Evolutionary conservation across 2,888 invertebrate genomes (phyloP).

Genomic region (Stegophylla sp.): DNA sequence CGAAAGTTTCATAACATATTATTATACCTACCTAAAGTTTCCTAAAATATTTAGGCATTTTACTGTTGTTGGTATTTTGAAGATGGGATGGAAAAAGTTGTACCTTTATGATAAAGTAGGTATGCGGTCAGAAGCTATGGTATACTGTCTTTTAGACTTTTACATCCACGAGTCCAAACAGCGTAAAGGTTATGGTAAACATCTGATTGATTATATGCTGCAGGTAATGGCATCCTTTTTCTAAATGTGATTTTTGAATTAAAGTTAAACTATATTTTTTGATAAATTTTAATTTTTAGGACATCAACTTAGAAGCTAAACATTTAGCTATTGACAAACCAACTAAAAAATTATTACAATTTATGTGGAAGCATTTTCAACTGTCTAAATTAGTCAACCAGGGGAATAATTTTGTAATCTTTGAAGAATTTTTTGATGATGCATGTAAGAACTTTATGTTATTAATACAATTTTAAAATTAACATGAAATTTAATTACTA

Average conservation of each 20-base stretch:
- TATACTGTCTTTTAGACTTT: conserved; percentile 91
- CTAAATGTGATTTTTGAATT: not conserved
- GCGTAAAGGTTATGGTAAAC: conserved; percentile 83
- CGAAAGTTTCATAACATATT: not conserved
- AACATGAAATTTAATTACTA: not conserved
- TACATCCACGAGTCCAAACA: conserved; percentile 85
- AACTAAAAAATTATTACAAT: conserved; percentile 84
- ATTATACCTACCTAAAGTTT: not conserved
- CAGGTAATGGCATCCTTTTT: conserved; percentile 67
- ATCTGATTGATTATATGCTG: conserved; percentile 86
- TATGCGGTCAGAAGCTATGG: conserved; percentile 77
- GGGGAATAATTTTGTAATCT: not conserved
- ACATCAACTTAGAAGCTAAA: conserved; percentile 72
- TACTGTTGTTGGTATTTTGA: conserved; percentile 80
- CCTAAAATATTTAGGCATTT: conserved; percentile 17
- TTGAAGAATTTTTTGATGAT: conserved; percentile 13
- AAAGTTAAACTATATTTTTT: not conserved
- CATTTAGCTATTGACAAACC: conserved; percentile 92
- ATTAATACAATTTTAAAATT: not conserved
- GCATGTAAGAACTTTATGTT: not conserved
- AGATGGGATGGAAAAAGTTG: conserved; percentile 87
- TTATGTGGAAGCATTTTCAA: conserved; percentile 79
- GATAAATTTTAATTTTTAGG: conserved; percentile 67
- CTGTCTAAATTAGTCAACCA: conserved; percentile 3
- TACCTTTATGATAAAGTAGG: conserved; percentile 80